Evolutionary conservation across 1,140 invertebrate species (phyloP), one percentile per base, ranked within the genome.

Genomic region (Episyrphus balteatus): DNA sequence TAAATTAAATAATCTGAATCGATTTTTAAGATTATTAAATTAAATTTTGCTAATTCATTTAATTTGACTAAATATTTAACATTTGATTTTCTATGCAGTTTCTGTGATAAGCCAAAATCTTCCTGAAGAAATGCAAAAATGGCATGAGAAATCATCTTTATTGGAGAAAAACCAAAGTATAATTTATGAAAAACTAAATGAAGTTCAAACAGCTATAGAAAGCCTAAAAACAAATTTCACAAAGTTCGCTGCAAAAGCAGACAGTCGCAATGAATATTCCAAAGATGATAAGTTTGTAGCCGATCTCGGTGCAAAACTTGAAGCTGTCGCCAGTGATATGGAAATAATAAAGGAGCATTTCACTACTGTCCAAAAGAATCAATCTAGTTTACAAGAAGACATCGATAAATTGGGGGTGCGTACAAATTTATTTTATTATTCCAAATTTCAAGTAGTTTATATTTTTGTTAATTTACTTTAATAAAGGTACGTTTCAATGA

Each of bases 91-190:
- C 13, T 41, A 47, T 44, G 3, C 21, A 81, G 78, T 78, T 30
- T 75, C 75, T 46, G 74, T 73, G 13, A 75, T 74, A 37, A 80
- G 68, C 57, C 74, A 77, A 64, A 75, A 72, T 43, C 70, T 80
- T 51, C 76, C 77, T 12, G 77, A 79, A 49, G 73, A 72, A 14
- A 54, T 81, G 17, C 78, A 80, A 50, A 73, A 78, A 55, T 79
- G 73, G 56, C 77, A 80, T 52, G 75, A 76, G n/a, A 57, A 77
- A 12, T 75, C 75, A 18, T 75, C 69, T 57, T 71, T 74, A 47
- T 64, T 80, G 13, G 70, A 76, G 41, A 72, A 74, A 44, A 80
- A 81, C 60, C 77, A 80, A 57, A 78, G 74, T 0, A 47, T 46
- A 18, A 52, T 61, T 26, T 46, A 53, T 37, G 44, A 44, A 8